A percentile compares a stretch with the other conserved stretches of the same genome.
These are phyloP conservation scores for Patella ulyssiponensis DNA, from an alignment of 2,888 invertebrate species.

Conservation along the genomic window DNA sequence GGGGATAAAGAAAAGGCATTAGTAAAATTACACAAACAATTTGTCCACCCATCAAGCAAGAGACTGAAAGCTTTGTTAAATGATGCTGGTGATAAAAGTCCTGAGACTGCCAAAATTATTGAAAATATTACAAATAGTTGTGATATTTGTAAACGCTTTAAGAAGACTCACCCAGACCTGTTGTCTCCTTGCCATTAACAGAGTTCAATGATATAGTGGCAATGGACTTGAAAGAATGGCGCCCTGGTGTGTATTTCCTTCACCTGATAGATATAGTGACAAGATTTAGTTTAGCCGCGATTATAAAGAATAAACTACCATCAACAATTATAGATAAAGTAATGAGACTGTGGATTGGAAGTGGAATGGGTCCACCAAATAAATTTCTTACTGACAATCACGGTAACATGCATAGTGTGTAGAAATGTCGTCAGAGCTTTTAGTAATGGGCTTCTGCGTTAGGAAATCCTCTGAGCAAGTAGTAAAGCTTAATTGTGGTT, in stretches of 20 bases:
- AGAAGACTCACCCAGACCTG: constrained; percentile 16
- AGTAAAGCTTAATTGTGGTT: too few species aligned
- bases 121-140: too few species aligned
- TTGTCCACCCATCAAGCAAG: not conserved
- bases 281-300: constrained; percentile 19
- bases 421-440: too few species aligned
- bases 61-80: not conserved
- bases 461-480: too few species aligned
- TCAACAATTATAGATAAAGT: constrained; percentile 23
- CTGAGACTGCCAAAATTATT: too few species aligned
- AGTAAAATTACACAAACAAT: not conserved
- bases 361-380: too few species aligned
- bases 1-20: too few species aligned
- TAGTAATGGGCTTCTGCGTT: too few species aligned
- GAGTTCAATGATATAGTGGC: constrained; percentile 27
- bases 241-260: constrained; percentile 17
- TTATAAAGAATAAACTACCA: constrained; percentile 14
- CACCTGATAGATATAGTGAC: constrained; percentile 22
- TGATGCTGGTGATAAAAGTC: not conserved
- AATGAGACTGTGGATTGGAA: not conserved
- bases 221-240: constrained; percentile 17
- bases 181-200: constrained; percentile 22
- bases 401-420: too few species aligned
- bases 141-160: not conserved
- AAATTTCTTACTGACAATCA: constrained; percentile 17